Evolutionary conservation across 2,888 invertebrate genomes (phyloP), one percentile per base, ranked within the genome.

Genomic region (Cataglyphis albicans): DNA sequence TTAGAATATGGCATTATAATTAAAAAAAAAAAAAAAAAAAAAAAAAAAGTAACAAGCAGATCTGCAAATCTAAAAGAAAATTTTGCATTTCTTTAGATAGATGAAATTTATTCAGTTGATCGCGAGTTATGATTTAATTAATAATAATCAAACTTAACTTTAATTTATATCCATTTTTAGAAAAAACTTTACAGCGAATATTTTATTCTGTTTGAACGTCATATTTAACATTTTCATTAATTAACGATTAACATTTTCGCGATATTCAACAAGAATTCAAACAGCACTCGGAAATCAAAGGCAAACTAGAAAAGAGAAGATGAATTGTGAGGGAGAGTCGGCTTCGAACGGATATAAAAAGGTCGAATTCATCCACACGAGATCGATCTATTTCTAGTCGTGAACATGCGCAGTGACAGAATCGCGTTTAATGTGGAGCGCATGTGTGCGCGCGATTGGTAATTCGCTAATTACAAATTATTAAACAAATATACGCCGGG

Each of bases 401-500:
- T 18, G 59, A n/a, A 44, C 67, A 67, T 67, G 76, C 80, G 61
- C 80, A 65, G 29, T 38, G 52, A 55, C 10, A 61, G 35, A 1
- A 1, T 10, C 38, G 38, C 15, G 38, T 35, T 15, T 68, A 76
- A 76, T 25, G 29, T 48, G n/a, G 6, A 7, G n/a, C 48, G 57
- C 38, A 35, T 35, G 76, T n/a, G 76, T n/a, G 32, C 3, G 75
- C 63, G 75, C 63, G 82, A 81, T 82, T 65, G 73, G 82, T 83
- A 73, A 85, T 85, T 87, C 83, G 85, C 84, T 90, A 89, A 91
- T 91, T 89, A 89, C 86, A 90, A 91, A 90, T 91, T 90, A 90
- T 91, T 86, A 90, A 88, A 91, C 82, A 91, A 91, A 91, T 88
- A 81, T 63, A 57, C 35, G 52, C 44, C 44, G 68, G 83, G 70